phyloP scores from a whole-genome alignment of 1,140 invertebrate genomes.

The Scaptomyza montana region DNA sequence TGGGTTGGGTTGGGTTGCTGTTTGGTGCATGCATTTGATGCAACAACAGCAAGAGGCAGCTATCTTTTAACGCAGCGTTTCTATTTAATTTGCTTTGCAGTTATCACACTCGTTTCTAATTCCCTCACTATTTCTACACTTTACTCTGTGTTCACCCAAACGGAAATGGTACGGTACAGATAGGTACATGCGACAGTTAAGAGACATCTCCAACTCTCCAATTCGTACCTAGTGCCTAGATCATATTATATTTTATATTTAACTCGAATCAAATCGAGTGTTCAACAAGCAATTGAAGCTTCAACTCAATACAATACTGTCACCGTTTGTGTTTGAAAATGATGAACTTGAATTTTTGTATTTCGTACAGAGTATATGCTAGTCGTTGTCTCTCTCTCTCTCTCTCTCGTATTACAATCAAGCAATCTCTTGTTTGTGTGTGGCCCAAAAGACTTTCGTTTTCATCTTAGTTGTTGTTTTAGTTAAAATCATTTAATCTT shows the following conservation, averaged over 20 bases:
- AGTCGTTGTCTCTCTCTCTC: no score
- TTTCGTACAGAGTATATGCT: no score
- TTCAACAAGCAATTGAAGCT: no score
- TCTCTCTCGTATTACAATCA: no score
- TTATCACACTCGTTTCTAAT: neutral
- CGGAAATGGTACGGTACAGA: neutral
- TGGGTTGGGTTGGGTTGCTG: neutral
- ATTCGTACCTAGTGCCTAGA: no score
- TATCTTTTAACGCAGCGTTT: constrained; percentile 24
- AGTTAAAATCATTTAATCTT: constrained; percentile 70
- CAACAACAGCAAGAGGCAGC: neutral
- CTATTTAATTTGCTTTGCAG: constrained; percentile 39
- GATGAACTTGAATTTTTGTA: no score
- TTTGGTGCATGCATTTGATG: neutral
- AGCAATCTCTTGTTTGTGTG: constrained; percentile 6
- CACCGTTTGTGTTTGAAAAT: no score
- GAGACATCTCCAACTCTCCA: no score
- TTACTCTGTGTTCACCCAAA: neutral
- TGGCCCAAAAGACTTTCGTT: constrained; percentile 55
- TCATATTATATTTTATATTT: no score
- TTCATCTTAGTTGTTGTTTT: constrained; percentile 49
- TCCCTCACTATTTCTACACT: neutral
- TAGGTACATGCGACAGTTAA: no score
- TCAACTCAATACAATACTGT: no score
- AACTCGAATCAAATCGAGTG: no score